phyloP scores from a whole-genome alignment of 2,113 vertebrate genomes.

The Cavia porcellus region DNA sequence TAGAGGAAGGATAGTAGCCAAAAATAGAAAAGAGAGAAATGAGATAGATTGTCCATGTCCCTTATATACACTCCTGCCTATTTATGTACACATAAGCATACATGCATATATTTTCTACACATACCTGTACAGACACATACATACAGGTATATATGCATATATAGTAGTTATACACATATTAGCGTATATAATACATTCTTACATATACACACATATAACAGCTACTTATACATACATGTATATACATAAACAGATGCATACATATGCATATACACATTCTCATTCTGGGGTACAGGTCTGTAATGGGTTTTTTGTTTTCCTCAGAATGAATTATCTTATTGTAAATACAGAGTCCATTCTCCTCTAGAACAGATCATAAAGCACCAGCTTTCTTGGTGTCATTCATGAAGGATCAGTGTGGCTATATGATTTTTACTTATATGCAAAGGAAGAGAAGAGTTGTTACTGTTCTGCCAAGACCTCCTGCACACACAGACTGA shows the following conservation, averaged over 20 bases:
- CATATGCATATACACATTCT: neutral
- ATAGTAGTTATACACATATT: neutral
- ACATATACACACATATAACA: neutral
- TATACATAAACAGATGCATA: neutral
- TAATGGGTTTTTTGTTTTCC: neutral
- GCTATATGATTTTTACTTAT: neutral
- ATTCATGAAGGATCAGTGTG: neutral
- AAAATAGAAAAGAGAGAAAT: constrained; percentile 19
- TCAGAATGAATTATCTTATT: neutral
- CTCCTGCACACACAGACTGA: neutral
- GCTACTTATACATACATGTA: neutral
- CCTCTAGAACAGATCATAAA: neutral
- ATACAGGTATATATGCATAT: neutral
- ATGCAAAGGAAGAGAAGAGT: neutral
- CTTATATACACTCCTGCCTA: neutral
- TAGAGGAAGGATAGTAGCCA: neutral
- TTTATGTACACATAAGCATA: neutral
- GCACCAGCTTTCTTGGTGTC: neutral
- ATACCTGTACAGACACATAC: neutral
- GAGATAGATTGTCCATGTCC: neutral
- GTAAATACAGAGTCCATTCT: neutral
- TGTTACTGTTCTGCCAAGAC: neutral
- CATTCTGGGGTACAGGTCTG: neutral
- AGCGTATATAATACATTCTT: no score
- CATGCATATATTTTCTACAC: neutral